Percentiles rank a stretch among this genome's conserved stretches.
phyloP scores from a whole-genome alignment of 2,888 invertebrate genomes.

The Aphodius granarius region DNA sequence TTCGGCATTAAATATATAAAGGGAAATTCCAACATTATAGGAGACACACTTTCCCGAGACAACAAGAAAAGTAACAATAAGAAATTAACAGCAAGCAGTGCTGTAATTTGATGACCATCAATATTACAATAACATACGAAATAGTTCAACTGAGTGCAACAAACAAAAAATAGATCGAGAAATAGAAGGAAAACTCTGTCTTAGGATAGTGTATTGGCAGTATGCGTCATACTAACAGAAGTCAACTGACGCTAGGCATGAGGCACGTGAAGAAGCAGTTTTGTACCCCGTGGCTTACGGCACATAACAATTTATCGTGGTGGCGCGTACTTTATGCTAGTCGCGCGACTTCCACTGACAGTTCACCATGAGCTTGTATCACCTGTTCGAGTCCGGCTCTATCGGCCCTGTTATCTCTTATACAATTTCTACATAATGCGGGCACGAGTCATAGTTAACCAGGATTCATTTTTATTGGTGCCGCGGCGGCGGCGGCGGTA shows the following conservation, averaged over 20 bases:
- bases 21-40: too few relatives aligned
- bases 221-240: neutral
- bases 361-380: conserved; percentile 11
- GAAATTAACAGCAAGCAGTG: too few relatives aligned
- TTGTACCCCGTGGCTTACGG: neutral
- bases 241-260: neutral
- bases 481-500: conserved; percentile 1
- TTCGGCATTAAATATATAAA: too few relatives aligned
- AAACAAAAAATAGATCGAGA: too few relatives aligned
- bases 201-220: neutral
- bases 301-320: conserved; percentile 5
- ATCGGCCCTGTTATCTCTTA: conserved; percentile 23
- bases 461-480: conserved; percentile 10
- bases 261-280: neutral
- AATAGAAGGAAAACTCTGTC: neutral
- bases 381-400: conserved; percentile 21
- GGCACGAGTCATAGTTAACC: conserved; percentile 31
- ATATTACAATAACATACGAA: too few relatives aligned
- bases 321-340: conserved; percentile 11
- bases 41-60: too few relatives aligned
- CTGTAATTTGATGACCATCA: too few relatives aligned
- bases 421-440: conserved; percentile 30
- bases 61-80: too few relatives aligned
- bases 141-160: too few relatives aligned
- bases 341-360: conserved; percentile 9